Evolutionary conservation across 2,888 invertebrate species (phyloP).

Genomic region (Lysandra coridon): DNA sequence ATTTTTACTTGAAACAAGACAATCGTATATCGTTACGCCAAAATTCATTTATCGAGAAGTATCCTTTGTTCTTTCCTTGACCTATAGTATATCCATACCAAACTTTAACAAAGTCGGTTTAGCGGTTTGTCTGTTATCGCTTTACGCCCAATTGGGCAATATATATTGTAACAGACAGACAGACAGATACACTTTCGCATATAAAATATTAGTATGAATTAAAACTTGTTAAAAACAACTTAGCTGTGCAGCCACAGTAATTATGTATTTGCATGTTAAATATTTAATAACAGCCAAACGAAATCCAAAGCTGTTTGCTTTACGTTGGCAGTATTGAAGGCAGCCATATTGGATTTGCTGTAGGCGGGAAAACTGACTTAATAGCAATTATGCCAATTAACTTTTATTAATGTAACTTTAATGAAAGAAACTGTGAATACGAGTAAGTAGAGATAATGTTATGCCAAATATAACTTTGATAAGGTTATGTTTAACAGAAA

Average conservation of each 20-base stretch:
- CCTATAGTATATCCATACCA: too few species aligned
- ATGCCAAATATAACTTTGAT: too few species aligned
- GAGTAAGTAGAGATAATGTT: not conserved
- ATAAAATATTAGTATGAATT: not conserved
- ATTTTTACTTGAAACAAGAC: not conserved
- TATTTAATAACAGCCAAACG: slow-evolving; percentile 25
- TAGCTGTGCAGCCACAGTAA: not conserved
- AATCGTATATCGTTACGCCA: too few species aligned
- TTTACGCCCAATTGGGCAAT: too few species aligned
- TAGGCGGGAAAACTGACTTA: slow-evolving; percentile 29
- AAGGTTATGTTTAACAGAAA: too few species aligned
- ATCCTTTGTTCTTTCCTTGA: too few species aligned
- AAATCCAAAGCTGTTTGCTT: slow-evolving; percentile 3
- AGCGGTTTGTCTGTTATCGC: too few species aligned
- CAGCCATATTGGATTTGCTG: slow-evolving; percentile 51
- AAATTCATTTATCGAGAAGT: too few species aligned
- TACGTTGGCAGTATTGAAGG: slow-evolving; percentile 33
- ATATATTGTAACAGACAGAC: too few species aligned
- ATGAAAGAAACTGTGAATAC: slow-evolving; percentile 7
- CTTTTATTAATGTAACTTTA: slow-evolving; percentile 27
- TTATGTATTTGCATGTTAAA: not conserved
- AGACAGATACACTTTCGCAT: too few species aligned
- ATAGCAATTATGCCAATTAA: slow-evolving; percentile 18
- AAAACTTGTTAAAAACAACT: not conserved
- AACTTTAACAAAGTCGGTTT: too few species aligned